Evolutionary conservation across 92 coral and sea anemone genomes (phyloP).

Genomic region (Parazoanthus atlanticus): DNA sequence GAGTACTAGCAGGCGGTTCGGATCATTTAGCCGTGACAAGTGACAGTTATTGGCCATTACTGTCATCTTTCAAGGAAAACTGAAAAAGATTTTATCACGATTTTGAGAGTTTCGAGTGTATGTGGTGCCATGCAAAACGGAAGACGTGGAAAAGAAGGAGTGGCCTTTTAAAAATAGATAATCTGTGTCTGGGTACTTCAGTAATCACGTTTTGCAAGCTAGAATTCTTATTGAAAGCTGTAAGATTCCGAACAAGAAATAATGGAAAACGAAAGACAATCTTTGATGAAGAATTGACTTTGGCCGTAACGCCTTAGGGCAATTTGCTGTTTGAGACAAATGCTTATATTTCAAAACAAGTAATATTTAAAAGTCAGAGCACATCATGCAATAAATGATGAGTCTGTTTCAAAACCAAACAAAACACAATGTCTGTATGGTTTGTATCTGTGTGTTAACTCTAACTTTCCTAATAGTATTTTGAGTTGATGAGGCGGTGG

Average conservation of each 20-base stretch:
- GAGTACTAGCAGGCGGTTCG: neutral
- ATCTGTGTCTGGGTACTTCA: neutral
- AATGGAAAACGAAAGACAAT: neutral
- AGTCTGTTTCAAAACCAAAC: neutral
- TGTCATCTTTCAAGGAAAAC: neutral
- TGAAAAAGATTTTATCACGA: neutral
- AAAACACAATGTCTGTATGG: neutral
- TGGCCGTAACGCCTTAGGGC: neutral
- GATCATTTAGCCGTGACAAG: neutral
- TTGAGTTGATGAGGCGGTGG: neutral
- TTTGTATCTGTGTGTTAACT: neutral
- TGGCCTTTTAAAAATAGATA: neutral
- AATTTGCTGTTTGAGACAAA: neutral
- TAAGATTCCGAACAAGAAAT: neutral
- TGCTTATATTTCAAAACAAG: neutral
- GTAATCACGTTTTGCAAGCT: no score
- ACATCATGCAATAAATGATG: neutral
- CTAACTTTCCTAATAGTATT: no score
- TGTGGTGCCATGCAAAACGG: neutral
- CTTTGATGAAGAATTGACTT: neutral
- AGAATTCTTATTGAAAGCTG: neutral
- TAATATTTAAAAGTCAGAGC: neutral
- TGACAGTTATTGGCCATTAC: neutral
- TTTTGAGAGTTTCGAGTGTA: neutral
- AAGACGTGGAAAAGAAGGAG: neutral